Conservation (phyloP, 1,140 invertebrate species). For the Cataglyphis hispanica region DNA sequence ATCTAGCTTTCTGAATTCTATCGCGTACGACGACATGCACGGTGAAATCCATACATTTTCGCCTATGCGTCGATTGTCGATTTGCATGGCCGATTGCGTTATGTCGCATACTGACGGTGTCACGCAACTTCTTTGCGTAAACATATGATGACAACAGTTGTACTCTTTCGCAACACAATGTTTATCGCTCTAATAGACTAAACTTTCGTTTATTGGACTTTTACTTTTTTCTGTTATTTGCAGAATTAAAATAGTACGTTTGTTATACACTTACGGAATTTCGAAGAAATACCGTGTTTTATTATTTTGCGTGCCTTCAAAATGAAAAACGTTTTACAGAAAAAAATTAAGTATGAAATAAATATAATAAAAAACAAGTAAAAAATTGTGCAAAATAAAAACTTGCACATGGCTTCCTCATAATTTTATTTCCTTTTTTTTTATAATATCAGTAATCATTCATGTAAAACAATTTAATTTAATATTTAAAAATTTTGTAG, state of each 20-base stretch:
- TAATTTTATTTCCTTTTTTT: no score
- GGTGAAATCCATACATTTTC: slow-evolving; percentile 8
- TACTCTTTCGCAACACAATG: slow-evolving; percentile 20
- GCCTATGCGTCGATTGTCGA: background rate
- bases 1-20: slow-evolving; percentile 62
- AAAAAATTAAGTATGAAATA: background rate
- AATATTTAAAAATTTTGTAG: no score
- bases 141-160: background rate
- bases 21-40: slow-evolving; percentile 33
- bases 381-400: no score
- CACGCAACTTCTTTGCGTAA: background rate
- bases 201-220: background rate
- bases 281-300: slow-evolving; percentile 9
- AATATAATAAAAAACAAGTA: no score
- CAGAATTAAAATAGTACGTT: background rate
- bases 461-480: no score
- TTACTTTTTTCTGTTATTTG: slow-evolving; percentile 23
- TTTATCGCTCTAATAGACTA: background rate
- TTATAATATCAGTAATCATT: no score
- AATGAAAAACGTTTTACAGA: slow-evolving; percentile 23
- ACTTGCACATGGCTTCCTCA: no score
- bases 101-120: background rate
- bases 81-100: slow-evolving; percentile 36
- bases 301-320: background rate
- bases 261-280: slow-evolving; percentile 37